Evolutionary conservation across 2,797 vertebrate genomes (phyloP).

Genomic region (Coluber constrictor): DNA sequence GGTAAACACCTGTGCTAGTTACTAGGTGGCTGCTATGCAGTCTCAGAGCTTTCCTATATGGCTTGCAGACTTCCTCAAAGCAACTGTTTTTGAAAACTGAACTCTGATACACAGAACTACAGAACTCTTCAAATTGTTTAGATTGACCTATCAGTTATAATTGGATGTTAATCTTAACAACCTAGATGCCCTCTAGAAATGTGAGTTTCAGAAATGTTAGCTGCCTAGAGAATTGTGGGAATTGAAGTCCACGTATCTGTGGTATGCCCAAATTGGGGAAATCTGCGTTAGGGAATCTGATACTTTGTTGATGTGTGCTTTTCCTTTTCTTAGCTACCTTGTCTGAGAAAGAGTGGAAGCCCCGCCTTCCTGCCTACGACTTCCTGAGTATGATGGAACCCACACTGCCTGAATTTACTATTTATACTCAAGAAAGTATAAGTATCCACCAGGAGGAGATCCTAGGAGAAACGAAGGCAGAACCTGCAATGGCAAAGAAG

Average conservation of each 20-base stretch:
- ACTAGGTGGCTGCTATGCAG: neutral
- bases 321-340: slow-evolving; percentile 72
- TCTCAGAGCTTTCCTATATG: neutral
- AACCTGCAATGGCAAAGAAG: neutral
- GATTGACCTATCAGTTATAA: neutral
- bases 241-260: neutral
- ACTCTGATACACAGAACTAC: neutral
- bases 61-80: neutral
- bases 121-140: neutral
- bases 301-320: neutral
- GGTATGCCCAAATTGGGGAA: neutral
- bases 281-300: rapidly evolving
- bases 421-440: neutral
- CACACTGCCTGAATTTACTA: slow-evolving; percentile 61
- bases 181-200: neutral
- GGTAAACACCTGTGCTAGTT: neutral
- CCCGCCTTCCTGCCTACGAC: slow-evolving; percentile 79
- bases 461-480: neutral
- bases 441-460: rapidly evolving
- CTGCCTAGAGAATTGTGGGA: neutral
- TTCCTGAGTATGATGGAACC: slow-evolving; percentile 87
- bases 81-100: neutral
- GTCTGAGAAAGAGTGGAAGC: slow-evolving; percentile 78
- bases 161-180: neutral
- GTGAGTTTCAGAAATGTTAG: neutral